Conservation (phyloP, 2,113 vertebrate species). For the Mobula birostris region DNA sequence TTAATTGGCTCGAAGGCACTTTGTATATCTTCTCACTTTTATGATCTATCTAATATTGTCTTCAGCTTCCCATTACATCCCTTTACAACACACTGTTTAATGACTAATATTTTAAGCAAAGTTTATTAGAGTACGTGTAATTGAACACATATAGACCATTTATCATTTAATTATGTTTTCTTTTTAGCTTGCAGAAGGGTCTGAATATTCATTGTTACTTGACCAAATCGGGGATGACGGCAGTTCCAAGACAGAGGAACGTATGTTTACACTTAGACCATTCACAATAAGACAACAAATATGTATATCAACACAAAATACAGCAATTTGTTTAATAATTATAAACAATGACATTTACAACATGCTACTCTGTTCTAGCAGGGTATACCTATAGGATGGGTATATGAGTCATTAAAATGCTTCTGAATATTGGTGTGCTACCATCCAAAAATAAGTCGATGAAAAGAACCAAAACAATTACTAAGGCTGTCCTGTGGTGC, state of each 20-base stretch:
- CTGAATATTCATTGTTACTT: not conserved
- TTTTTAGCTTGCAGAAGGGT: slow-evolving; percentile 31
- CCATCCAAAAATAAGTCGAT: not conserved
- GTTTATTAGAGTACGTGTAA: not conserved
- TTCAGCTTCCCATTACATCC: not conserved
- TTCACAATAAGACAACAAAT: not conserved
- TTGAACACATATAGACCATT: not conserved
- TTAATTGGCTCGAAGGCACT: too few relatives aligned
- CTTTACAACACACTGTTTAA: not conserved
- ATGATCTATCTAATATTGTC: too few relatives aligned
- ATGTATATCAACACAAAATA: not conserved
- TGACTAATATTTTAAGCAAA: not conserved
- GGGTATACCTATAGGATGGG: not conserved
- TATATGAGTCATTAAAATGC: not conserved
- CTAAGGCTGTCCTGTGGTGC: not conserved
- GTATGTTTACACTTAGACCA: not conserved
- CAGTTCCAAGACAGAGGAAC: not conserved
- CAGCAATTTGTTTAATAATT: not conserved
- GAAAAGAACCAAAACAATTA: not conserved
- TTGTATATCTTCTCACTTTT: too few relatives aligned
- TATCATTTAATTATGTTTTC: not conserved
- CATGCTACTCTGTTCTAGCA: not conserved
- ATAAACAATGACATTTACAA: not conserved
- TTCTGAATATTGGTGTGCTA: not conserved
- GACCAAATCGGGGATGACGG: not conserved